Conservation (phyloP, 2,888 invertebrate species). For the Gibbula magus region DNA sequence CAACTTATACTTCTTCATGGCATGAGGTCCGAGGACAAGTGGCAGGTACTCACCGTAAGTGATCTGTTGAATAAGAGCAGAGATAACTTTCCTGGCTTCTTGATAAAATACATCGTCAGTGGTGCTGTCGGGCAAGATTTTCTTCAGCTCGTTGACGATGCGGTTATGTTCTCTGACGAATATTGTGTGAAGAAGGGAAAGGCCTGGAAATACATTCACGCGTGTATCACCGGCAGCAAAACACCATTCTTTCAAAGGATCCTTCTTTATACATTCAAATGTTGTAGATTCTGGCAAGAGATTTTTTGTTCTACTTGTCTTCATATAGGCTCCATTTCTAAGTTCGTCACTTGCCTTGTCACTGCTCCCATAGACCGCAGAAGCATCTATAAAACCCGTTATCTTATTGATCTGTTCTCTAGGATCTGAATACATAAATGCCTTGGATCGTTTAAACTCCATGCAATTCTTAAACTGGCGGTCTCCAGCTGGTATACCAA, state of each 20-base stretch:
- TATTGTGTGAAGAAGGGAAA: constrained; percentile 45
- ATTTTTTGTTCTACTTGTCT: no score
- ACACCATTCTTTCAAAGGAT: no score
- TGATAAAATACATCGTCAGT: constrained; percentile 45
- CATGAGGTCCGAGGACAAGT: constrained; percentile 1
- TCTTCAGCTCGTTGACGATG: constrained; percentile 31
- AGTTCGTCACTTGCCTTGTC: background rate
- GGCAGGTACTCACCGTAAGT: constrained; percentile 39
- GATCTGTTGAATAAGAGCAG: constrained; percentile 35
- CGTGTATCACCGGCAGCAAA: constrained; percentile 40
- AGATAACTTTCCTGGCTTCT: constrained; percentile 42
- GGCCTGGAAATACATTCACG: constrained; percentile 42
- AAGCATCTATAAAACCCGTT: constrained; percentile 88
- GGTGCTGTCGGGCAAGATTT: constrained; percentile 77
- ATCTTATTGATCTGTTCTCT: constrained; percentile 85
- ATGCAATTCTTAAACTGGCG: no score
- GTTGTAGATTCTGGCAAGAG: no score
- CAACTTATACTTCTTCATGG: background rate
- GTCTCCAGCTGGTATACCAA: no score
- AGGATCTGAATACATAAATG: no score
- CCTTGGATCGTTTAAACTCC: no score
- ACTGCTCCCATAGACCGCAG: constrained; percentile 73
- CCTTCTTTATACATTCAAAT: no score
- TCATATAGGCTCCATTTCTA: background rate
- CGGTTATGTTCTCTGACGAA: constrained; percentile 51